Base-by-base conservation (phyloP, 2,888 invertebrate genomes). In the Endotricha flammealis region DNA sequence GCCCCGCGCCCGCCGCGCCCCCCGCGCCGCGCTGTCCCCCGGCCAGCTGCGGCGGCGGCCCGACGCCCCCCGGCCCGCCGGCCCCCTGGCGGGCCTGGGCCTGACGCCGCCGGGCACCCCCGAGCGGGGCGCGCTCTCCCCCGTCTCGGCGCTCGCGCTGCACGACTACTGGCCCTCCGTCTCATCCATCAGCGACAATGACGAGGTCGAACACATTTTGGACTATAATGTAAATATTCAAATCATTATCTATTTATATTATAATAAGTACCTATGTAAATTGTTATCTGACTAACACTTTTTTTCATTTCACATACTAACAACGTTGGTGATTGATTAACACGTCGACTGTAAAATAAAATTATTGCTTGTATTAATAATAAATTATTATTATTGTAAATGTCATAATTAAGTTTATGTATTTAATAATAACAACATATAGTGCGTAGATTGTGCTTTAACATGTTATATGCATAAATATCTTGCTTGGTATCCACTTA, bases 111-210 rank as follows among this genome's bases (percentile, higher is more conserved):
- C 63, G 13, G 56, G 50, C 42, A 60, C 56, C 4, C 61, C 58
- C 20, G 60, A 54, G 39, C 54, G 51, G 32, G 45, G 50, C 27
- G 46, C 57, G 28, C 50, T 46, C 4, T 62, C 66, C 5, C 59
- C 64, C n/a, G 53, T 44, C 35, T 34, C 57, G 12, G 10, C 35
- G 20, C 45, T 52, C 12, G 38, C 64, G 13, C 60, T 62, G 37
- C 67, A 66, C 64, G 77, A 72, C 65, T 74, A 67, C 65, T 80
- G 79, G 79, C 69, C 76, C 32, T 70, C 76, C 46, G 70, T 69
- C 34, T 65, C 77, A 25, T 67, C 75, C 20, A 65, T 67, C 60
- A 68, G 72, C 58, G 83, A 80, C 61, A 66, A 63, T 44, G 81
- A 81, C 47, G 80, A 82, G 56, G 76, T 78, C 44, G 77, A 78